These are phyloP conservation scores for Tyto alba DNA, from an alignment of 2,113 vertebrate species.

Conservation along the genomic window DNA sequence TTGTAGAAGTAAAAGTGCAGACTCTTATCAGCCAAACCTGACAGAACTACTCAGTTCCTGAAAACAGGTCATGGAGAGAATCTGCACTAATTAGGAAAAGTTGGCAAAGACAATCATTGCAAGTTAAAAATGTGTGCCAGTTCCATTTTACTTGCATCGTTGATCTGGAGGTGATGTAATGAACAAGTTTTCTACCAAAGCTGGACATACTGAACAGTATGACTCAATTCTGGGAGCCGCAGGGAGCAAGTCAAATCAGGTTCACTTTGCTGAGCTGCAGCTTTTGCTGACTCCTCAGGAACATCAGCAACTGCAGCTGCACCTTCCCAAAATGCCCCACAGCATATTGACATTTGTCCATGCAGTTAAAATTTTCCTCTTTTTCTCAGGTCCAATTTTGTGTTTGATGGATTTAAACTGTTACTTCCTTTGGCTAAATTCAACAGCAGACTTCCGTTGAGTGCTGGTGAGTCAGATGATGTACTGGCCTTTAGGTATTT, in stretches of 20 bases:
- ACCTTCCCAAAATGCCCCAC: not conserved
- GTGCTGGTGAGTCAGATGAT: not conserved
- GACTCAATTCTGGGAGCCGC: not conserved
- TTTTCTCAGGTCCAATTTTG: not conserved
- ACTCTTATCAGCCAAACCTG: not conserved
- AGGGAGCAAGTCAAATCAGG: slow-evolving; percentile 5
- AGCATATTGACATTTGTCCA: not conserved
- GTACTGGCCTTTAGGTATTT: not conserved
- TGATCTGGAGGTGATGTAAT: slow-evolving; percentile 1
- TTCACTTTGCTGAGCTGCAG: not conserved
- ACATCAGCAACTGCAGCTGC: not conserved
- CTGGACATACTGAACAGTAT: not conserved
- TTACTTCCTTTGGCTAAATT: not conserved
- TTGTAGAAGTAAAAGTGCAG: not conserved
- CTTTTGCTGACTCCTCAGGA: not conserved
- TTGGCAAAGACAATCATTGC: not conserved
- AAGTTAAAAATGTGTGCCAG: slow-evolving; percentile 1
- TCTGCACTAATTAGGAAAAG: slow-evolving; percentile 1
- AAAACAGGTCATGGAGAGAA: not conserved
- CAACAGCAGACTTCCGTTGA: not conserved
- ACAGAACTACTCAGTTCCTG: not conserved
- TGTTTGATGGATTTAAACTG: not conserved
- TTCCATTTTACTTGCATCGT: not conserved
- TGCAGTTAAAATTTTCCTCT: not conserved
- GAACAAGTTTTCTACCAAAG: not conserved